phyloP scores from a whole-genome alignment of 2,113 vertebrate species.

The Hiodon tergisus region DNA sequence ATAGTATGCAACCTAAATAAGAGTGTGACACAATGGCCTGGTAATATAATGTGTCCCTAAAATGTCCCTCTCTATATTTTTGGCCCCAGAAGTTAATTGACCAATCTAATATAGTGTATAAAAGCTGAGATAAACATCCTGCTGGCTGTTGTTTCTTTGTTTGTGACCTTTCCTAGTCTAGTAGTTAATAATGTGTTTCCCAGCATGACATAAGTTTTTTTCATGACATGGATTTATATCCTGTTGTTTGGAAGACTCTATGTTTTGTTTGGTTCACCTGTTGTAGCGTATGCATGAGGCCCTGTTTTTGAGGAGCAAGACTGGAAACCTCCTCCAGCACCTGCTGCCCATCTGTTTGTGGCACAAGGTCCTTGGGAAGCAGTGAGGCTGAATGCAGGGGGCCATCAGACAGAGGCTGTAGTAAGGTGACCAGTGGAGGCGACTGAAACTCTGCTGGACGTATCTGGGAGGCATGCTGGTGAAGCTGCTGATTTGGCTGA shows the following conservation, averaged over 20 bases:
- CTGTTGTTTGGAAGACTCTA: background rate
- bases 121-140: no score
- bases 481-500: conserved; percentile 47
- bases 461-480: conserved; percentile 46
- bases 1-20: no score
- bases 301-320: conserved; percentile 48
- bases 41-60: no score
- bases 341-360: conserved; percentile 44
- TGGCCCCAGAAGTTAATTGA: no score
- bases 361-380: conserved; percentile 47
- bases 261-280: conserved; percentile 41
- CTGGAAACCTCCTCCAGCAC: conserved; percentile 45
- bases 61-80: no score
- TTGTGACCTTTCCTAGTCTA: no score
- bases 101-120: no score
- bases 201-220: no score
- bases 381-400: conserved; percentile 35
- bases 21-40: no score
- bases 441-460: conserved; percentile 24
- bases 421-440: conserved; percentile 48
- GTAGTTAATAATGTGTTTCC: no score
- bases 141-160: no score
- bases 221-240: background rate
- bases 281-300: conserved; percentile 56
- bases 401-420: conserved; percentile 45